phyloP scores from a whole-genome alignment of 2,888 invertebrate species.

The Darwinula stevensoni region DNA sequence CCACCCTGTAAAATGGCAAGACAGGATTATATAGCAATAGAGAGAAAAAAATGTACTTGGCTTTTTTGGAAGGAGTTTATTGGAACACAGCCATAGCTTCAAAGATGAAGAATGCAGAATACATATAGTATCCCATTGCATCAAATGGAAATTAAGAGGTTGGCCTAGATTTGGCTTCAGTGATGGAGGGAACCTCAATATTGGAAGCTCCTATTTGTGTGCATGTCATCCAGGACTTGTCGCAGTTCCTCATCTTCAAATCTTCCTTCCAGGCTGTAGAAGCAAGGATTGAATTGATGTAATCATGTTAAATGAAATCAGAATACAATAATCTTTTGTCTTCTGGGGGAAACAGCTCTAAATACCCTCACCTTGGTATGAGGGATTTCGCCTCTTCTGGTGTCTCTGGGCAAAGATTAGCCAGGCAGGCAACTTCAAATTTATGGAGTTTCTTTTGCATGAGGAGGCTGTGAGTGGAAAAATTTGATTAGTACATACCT shows the following conservation, averaged over 20 bases:
- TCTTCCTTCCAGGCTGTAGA: slow-evolving; percentile 53
- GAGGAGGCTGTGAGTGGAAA: slow-evolving; percentile 32
- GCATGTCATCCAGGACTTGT: slow-evolving; percentile 84
- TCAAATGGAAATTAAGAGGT: too few species aligned
- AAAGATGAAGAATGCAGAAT: too few species aligned
- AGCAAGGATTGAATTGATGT: slow-evolving; percentile 7
- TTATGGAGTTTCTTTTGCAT: slow-evolving; percentile 88
- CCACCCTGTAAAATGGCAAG: too few species aligned
- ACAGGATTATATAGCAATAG: too few species aligned
- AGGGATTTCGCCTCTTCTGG: slow-evolving; percentile 93
- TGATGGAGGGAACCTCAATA: too few species aligned
- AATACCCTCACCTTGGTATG: slow-evolving; percentile 36
- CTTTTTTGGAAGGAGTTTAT: too few species aligned
- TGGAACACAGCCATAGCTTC: too few species aligned
- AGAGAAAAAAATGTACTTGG: too few species aligned
- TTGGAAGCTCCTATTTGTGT: slow-evolving; percentile 90
- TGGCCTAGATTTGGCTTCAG: too few species aligned
- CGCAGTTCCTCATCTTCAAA: slow-evolving; percentile 96
- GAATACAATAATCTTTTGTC: slow-evolving; percentile 3
- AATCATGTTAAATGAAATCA: slow-evolving; percentile 1
- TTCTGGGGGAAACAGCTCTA: too few species aligned
- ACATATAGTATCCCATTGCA: too few species aligned
- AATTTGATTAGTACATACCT: too few species aligned
- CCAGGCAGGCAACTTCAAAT: slow-evolving; percentile 86
- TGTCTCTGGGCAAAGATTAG: slow-evolving; percentile 94